These are phyloP conservation scores for Parauchenoglanis punctatus DNA, from an alignment of 2,797 vertebrate genomes.

Conservation along the genomic window DNA sequence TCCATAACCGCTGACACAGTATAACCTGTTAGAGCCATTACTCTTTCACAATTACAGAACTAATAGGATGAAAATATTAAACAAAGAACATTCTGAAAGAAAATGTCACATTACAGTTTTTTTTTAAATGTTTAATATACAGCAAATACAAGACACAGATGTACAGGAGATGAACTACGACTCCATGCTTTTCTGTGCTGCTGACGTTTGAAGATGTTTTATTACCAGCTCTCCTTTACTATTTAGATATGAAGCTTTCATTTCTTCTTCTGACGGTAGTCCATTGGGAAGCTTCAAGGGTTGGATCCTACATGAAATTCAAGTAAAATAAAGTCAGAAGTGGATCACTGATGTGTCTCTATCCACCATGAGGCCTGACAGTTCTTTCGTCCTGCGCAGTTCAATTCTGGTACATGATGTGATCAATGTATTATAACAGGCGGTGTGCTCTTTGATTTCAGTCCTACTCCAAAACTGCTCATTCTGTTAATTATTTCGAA, in stretches of 20 bases:
- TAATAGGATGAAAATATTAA: neutral
- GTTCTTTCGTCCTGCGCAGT: neutral
- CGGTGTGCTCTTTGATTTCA: neutral
- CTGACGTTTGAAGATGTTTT: slow-evolving; percentile 73
- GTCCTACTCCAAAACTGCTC: neutral
- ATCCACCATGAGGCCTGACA: too few species aligned
- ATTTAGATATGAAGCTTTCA: slow-evolving; percentile 85
- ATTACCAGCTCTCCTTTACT: slow-evolving; percentile 87
- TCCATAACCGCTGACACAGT: too few species aligned
- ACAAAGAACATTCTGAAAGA: neutral
- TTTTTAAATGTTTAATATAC: slow-evolving; percentile 30
- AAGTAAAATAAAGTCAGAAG: slow-evolving; percentile 2
- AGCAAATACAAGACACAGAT: slow-evolving; percentile 14
- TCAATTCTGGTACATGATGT: neutral
- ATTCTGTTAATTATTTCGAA: neutral
- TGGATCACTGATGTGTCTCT: neutral
- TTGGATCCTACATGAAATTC: slow-evolving; percentile 77
- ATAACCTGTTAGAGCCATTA: neutral
- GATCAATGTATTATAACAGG: neutral
- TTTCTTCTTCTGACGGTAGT: slow-evolving; percentile 86
- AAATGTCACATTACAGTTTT: neutral
- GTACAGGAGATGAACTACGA: slow-evolving; percentile 61
- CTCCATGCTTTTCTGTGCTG: slow-evolving; percentile 72
- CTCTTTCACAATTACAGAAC: neutral
- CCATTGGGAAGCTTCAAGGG: slow-evolving; percentile 88